Evolutionary conservation across 1,140 invertebrate genomes (phyloP), one percentile per base, ranked within the genome.

Genomic region (Eulimnadia texana): DNA sequence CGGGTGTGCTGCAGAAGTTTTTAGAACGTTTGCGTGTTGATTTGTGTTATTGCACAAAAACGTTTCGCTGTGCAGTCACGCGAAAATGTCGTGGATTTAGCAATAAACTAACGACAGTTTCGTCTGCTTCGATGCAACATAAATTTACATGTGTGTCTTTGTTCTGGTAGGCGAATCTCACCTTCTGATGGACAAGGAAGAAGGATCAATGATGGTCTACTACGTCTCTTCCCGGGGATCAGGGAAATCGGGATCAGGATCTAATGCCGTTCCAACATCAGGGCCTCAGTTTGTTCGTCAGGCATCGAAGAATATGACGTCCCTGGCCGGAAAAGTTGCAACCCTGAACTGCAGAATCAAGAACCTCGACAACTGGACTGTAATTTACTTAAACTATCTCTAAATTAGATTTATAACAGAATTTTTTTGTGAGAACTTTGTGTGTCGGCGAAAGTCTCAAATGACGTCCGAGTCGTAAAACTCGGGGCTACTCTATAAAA

Each of bases 331-430:
- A 58, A 88, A 89, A 69, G 90, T 86, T 22, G 86, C 88, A n/a
- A 88, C 87, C 67, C 78, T 91, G 65, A 88, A 84, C 68, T 91
- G 88, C 70, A 78, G 84, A 63, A 85, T 90, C 42, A 86, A 88
- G 75, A 89, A 89, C 73, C 77, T 90, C 64, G 86, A 85, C 60
- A 90, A 90, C 73, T 86, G 86, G 76, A 90, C 88, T 73, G 88
- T 91, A 72, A 82, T 84, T 79, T 16, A 16, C 16, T 42, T 42
- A 16, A 6, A 42, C 16, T n/a, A n/a, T n/a, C n/a, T n/a, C n/a
- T n/a, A n/a, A n/a, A n/a, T n/a, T n/a, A n/a, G n/a, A n/a, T n/a
- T n/a, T n/a, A n/a, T n/a, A n/a, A n/a, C n/a, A n/a, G n/a, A n/a
- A n/a, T n/a, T n/a, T n/a, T n/a, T n/a, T n/a, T n/a, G n/a, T n/a